phyloP scores from a whole-genome alignment of 2,797 vertebrate species.

The Saxicola maurus region DNA sequence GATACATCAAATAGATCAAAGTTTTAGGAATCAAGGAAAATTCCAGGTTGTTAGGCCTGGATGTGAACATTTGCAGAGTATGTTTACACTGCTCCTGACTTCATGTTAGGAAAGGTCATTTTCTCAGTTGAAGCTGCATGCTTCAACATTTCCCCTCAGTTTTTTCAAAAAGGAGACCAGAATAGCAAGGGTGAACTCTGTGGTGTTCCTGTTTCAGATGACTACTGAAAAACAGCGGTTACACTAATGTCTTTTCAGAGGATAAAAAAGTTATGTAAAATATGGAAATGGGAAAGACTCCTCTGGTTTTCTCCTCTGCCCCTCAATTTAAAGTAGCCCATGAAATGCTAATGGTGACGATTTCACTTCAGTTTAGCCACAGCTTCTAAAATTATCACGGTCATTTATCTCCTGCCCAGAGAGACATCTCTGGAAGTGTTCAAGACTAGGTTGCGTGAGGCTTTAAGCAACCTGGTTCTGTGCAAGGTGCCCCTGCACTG shows the following conservation, averaged over 20 bases:
- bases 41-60: not conserved
- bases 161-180: not conserved
- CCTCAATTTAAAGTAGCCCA: not conserved
- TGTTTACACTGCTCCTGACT: not conserved
- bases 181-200: not conserved
- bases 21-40: not conserved
- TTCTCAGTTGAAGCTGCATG: not conserved
- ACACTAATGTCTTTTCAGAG: not conserved
- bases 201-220: not conserved
- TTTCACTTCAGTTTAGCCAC: not conserved
- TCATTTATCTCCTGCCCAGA: not conserved
- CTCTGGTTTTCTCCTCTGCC: not conserved
- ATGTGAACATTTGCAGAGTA: not conserved
- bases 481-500: not conserved
- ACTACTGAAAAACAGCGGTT: not conserved
- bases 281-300: not conserved
- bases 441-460: not conserved
- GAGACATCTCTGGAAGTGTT: not conserved
- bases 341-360: fast-evolving
- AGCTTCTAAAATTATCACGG: not conserved
- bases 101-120: not conserved
- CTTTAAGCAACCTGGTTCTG: not conserved
- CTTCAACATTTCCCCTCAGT: not conserved
- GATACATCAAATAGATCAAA: not conserved
- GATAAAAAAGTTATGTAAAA: not conserved